Conservation (phyloP, 2,888 invertebrate species). For the Leptopilina syphax region DNA sequence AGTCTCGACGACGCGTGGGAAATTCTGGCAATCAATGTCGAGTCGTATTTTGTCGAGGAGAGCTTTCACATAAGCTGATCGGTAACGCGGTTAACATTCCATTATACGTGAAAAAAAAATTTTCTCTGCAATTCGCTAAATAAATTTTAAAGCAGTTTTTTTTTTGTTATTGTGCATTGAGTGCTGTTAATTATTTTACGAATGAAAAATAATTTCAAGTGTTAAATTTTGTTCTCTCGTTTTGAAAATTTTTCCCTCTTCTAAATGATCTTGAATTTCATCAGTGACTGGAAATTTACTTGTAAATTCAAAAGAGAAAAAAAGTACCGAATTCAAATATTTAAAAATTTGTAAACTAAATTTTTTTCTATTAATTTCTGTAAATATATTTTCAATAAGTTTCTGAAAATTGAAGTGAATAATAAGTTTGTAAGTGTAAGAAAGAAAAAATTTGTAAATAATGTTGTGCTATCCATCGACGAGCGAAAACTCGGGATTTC, state of each 20-base stretch:
- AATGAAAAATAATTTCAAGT: too few species aligned
- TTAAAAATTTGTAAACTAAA: too few species aligned
- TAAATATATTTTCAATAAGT: too few species aligned
- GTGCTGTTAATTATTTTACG: too few species aligned
- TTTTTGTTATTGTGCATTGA: too few species aligned
- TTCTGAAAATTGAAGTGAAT: too few species aligned
- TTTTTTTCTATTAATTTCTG: too few species aligned
- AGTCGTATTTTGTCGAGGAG: slow-evolving; percentile 28
- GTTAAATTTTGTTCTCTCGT: too few species aligned
- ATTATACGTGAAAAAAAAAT: neutral
- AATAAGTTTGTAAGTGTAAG: neutral
- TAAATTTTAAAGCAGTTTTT: too few species aligned
- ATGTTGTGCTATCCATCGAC: slow-evolving; percentile 33
- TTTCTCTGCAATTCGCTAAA: too few species aligned
- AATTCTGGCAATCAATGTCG: slow-evolving; percentile 41
- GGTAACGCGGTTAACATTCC: slow-evolving; percentile 17
- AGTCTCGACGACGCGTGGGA: slow-evolving; percentile 35
- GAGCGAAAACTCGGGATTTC: slow-evolving; percentile 19
- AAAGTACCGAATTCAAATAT: neutral
- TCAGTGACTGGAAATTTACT: neutral
- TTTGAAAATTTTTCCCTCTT: too few species aligned
- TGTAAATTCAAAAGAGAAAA: neutral
- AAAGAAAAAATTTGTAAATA: neutral
- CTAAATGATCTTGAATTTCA: too few species aligned
- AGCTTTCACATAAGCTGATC: slow-evolving; percentile 10